Evolutionary conservation across 1,140 invertebrate genomes (phyloP).

Genomic region (Scaptomyza pallida): DNA sequence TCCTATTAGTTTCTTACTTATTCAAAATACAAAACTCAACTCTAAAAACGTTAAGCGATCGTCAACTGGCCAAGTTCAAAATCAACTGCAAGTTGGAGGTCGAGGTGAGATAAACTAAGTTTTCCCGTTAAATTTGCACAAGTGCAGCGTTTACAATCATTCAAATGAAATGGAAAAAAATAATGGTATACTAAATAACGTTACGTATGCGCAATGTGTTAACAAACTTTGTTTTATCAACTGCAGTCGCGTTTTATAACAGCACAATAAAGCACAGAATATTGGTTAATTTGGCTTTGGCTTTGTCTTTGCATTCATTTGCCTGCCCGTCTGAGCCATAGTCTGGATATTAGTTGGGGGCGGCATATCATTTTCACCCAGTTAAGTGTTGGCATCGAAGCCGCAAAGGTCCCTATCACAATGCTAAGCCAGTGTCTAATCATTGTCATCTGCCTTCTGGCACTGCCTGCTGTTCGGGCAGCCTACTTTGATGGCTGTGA

Average conservation of each 20-base stretch:
- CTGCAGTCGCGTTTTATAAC: slow-evolving; percentile 41
- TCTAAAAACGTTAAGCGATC: slow-evolving; percentile 9
- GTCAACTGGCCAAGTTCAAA: slow-evolving; percentile 62
- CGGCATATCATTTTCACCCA: slow-evolving; percentile 41
- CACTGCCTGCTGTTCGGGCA: slow-evolving; percentile 30
- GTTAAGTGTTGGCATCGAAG: slow-evolving; percentile 53
- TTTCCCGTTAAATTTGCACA: slow-evolving; percentile 53
- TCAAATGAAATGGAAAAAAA: slow-evolving; percentile 30
- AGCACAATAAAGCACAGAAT: slow-evolving; percentile 38
- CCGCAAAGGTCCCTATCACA: slow-evolving; percentile 27
- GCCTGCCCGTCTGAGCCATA: slow-evolving; percentile 15
- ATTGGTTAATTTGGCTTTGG: slow-evolving; percentile 37
- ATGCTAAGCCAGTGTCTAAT: slow-evolving; percentile 50
- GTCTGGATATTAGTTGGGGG: slow-evolving; percentile 53
- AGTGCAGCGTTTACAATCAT: slow-evolving; percentile 36
- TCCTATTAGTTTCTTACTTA: slow-evolving; percentile 28
- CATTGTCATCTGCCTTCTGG: slow-evolving; percentile 24
- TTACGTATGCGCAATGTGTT: slow-evolving; percentile 54
- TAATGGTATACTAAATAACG: slow-evolving; percentile 20
- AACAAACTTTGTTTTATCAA: slow-evolving; percentile 51
- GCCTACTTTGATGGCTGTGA: slow-evolving; percentile 73
- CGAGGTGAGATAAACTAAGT: slow-evolving; percentile 21
- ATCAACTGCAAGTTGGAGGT: slow-evolving; percentile 44
- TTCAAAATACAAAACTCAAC: slow-evolving; percentile 4
- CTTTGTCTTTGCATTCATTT: slow-evolving; percentile 3